A percentile compares a stretch with the other conserved stretches of the same genome.
phyloP scores from a whole-genome alignment of 2,797 vertebrate genomes.

The Argyrosomus regius region DNA sequence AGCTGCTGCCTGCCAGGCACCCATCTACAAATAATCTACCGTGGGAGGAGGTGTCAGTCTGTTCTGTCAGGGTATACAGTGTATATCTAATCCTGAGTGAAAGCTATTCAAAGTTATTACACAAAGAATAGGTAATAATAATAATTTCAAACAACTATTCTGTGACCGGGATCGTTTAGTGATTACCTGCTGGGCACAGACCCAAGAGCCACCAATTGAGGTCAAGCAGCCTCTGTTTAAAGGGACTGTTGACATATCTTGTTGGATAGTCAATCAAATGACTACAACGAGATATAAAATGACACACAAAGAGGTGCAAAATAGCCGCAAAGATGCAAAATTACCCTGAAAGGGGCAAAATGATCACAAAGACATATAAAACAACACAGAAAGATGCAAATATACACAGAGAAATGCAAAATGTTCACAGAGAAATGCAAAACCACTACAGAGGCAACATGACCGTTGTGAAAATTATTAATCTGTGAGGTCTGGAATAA shows the following conservation, averaged over 20 bases:
- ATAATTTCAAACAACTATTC: conserved; percentile 16
- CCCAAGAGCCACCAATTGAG: neutral
- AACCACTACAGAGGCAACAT: too few relatives aligned
- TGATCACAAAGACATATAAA: neutral
- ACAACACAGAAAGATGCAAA: too few relatives aligned
- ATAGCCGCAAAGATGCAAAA: too few relatives aligned
- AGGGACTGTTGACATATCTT: neutral
- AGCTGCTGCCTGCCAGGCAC: conserved; percentile 78
- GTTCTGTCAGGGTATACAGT: conserved; percentile 46
- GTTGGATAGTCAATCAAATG: neutral
- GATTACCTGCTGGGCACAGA: neutral
- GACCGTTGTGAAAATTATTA: too few relatives aligned
- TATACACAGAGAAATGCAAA: too few relatives aligned
- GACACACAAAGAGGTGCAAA: neutral
- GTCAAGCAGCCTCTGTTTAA: neutral
- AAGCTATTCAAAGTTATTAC: conserved; percentile 24
- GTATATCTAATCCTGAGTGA: conserved; percentile 30
- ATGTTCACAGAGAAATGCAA: too few relatives aligned
- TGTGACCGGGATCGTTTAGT: neutral
- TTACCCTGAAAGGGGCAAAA: neutral
- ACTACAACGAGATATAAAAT: neutral
- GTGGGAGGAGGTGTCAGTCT: conserved; percentile 73
- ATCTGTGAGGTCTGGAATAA: too few relatives aligned
- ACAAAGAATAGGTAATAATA: conserved; percentile 26
- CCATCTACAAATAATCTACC: conserved; percentile 79